A percentile compares a stretch with the other conserved stretches of the same genome.
Conservation (phyloP, 2,113 vertebrate species). For the Ciconia boyciana region DNA sequence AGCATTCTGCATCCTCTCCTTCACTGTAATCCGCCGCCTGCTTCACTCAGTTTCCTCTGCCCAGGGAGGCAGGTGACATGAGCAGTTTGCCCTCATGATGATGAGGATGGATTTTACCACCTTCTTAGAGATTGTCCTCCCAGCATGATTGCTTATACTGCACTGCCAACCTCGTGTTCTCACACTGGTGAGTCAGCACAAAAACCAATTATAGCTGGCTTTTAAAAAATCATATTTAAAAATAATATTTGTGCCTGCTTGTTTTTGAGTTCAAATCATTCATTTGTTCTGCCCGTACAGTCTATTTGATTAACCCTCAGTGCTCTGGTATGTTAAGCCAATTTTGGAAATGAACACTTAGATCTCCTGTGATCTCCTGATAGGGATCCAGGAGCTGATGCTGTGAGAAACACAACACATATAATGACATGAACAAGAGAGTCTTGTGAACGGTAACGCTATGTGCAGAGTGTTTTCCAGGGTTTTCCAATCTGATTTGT, state of each 20-base stretch:
- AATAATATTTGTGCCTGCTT: neutral
- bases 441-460: neutral
- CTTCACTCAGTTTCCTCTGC: neutral
- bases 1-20: neutral
- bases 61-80: neutral
- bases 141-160: rapidly evolving
- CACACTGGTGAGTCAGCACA: neutral
- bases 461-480: neutral
- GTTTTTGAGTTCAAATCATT: neutral
- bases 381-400: neutral
- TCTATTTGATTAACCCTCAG: neutral
- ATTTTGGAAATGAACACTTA: neutral
- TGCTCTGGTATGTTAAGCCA: neutral
- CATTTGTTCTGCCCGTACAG: neutral
- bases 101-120: neutral
- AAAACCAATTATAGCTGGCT: neutral
- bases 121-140: neutral
- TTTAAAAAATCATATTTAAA: neutral
- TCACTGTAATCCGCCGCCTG: neutral
- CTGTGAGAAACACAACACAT: neutral
- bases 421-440: neutral
- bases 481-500: neutral
- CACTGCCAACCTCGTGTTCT: neutral
- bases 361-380: neutral
- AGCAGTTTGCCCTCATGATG: neutral